Evolutionary conservation across 2,888 invertebrate species (phyloP).

Genomic region (Tenthredo distinguenda): DNA sequence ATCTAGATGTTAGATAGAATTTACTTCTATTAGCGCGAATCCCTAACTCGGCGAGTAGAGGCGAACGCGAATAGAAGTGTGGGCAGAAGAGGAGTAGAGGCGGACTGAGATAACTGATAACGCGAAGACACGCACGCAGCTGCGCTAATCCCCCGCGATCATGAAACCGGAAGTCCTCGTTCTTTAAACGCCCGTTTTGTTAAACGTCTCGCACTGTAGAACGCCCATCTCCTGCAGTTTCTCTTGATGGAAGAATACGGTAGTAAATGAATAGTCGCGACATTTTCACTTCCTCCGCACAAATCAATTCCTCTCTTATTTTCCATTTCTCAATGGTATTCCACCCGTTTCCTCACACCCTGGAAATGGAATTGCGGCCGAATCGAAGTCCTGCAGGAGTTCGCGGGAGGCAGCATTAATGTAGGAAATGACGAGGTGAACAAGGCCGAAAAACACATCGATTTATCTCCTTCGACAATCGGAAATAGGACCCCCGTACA

Average conservation of each 20-base stretch:
- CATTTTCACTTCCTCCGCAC: neutral
- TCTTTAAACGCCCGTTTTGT: constrained; percentile 4
- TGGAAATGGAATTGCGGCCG: neutral
- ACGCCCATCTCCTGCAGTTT: neutral
- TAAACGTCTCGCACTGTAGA: neutral
- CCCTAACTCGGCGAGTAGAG: neutral
- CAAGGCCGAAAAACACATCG: constrained; percentile 46
- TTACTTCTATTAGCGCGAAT: constrained; percentile 50
- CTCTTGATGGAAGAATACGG: neutral
- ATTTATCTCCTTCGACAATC: constrained; percentile 53
- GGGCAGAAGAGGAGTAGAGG: neutral
- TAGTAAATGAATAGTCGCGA: neutral
- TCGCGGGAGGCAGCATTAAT: constrained; percentile 5
- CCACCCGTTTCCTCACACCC: neutral
- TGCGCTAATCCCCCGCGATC: constrained; percentile 29
- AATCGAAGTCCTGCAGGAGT: neutral
- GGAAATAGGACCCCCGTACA: constrained; percentile 43
- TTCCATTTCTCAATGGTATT: neutral
- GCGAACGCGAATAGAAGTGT: neutral
- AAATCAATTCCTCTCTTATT: neutral
- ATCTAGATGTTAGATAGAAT: constrained; percentile 46
- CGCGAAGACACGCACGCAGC: constrained; percentile 33
- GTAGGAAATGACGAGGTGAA: constrained; percentile 49
- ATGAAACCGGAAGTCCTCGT: constrained; percentile 45
- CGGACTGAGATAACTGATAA: constrained; percentile 37